These are phyloP conservation scores for Campoletis raptor DNA, from an alignment of 2,888 invertebrate species.

Conservation along the genomic window DNA sequence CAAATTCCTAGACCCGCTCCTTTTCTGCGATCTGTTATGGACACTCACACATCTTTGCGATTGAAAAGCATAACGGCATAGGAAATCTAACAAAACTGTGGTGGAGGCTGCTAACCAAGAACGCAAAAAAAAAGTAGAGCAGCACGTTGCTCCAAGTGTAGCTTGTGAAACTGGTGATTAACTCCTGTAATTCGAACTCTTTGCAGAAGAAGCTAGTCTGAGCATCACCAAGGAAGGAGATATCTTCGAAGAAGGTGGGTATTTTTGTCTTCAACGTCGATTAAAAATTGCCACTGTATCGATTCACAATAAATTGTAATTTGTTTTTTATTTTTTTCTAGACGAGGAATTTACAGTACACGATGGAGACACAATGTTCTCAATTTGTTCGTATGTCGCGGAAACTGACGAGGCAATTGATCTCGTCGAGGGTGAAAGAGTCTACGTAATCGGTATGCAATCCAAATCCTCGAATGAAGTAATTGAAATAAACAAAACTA, in stretches of 20 bases:
- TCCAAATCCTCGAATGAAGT: not conserved
- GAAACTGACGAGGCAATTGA: constrained; percentile 95
- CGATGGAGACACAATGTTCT: constrained; percentile 92
- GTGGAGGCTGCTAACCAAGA: constrained; percentile 59
- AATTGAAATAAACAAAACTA: not conserved
- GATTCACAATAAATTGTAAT: constrained; percentile 9
- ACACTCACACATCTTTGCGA: constrained; percentile 71
- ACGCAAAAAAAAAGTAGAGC: constrained; percentile 50
- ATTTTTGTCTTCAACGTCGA: constrained; percentile 42
- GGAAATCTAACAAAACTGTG: constrained; percentile 68
- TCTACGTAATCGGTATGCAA: constrained; percentile 90
- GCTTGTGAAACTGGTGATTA: constrained; percentile 56
- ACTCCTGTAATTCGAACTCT: constrained; percentile 68
- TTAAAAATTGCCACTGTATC: not conserved
- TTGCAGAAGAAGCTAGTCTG: constrained; percentile 90
- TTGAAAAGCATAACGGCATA: constrained; percentile 83
- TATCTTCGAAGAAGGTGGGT: constrained; percentile 86
- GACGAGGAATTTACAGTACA: constrained; percentile 86
- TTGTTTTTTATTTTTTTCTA: constrained; percentile 68
- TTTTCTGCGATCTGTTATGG: constrained; percentile 66
- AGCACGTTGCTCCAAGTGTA: constrained; percentile 58
- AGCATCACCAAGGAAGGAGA: constrained; percentile 90
- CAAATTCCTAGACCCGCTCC: constrained; percentile 55
- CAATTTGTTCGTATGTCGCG: constrained; percentile 93
- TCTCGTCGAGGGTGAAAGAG: constrained; percentile 95